Evolutionary conservation across 2,113 vertebrate genomes (phyloP).

Genomic region (Hyla sarda): DNA sequence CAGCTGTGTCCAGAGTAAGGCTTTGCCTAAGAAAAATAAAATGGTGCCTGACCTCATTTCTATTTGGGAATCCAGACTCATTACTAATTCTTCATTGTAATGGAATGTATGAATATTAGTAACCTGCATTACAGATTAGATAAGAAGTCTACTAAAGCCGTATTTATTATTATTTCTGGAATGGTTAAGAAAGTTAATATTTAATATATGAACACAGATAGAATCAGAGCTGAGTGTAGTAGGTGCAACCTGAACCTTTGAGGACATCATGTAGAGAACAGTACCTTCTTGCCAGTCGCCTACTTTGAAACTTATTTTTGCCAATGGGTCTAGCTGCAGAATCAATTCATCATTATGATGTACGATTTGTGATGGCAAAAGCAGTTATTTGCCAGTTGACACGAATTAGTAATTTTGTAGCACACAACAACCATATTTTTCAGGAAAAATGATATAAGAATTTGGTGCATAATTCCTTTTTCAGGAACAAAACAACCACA

Average conservation of each 20-base stretch:
- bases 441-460: no score
- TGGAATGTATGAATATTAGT: background rate
- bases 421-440: no score
- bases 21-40: background rate
- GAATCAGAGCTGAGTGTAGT: constrained; percentile 2
- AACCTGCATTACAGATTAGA: background rate
- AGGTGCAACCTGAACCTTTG: background rate
- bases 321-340: background rate
- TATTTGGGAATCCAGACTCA: constrained; percentile 8
- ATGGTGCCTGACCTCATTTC: background rate
- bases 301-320: no score
- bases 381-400: no score
- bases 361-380: no score
- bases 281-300: background rate
- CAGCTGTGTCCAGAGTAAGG: background rate
- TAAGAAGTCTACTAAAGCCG: constrained; percentile 2
- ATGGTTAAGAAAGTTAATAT: constrained; percentile 23
- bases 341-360: no score
- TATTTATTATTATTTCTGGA: constrained; percentile 34
- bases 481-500: no score
- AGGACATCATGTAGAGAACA: background rate
- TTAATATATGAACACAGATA: constrained; percentile 16
- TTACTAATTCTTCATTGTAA: constrained; percentile 15
- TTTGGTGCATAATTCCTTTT: no score
- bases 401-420: no score